Conservation (phyloP, 2,888 invertebrate genomes). For the Agonopterix heracliana region DNA sequence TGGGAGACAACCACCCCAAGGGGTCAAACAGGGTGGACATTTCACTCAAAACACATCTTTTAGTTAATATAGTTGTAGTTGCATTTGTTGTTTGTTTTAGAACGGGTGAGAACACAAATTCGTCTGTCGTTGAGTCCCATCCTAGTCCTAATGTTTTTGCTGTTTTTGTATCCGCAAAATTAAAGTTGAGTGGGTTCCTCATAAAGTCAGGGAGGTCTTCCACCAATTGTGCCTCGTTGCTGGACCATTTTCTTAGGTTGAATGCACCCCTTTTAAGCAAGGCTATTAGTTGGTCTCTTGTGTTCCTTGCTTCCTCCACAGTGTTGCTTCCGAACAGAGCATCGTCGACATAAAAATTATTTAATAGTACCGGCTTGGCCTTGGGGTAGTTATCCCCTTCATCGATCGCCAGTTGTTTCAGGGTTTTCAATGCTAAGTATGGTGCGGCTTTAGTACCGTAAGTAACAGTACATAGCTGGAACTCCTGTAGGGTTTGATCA, state of each 20-base stretch:
- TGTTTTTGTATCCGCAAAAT: conserved; percentile 3
- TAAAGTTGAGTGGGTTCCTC: background rate
- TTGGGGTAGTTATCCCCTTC: conserved; percentile 10
- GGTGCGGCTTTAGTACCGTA: conserved; percentile 16
- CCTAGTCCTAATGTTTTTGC: background rate
- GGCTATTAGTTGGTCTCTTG: conserved; percentile 1
- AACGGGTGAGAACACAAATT: background rate
- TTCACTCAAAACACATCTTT: background rate
- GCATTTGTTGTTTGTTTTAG: background rate
- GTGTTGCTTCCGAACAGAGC: conserved; percentile 2
- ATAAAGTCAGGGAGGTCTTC: background rate
- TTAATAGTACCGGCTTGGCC: background rate
- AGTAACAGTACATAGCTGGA: too few relatives aligned
- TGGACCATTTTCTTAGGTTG: conserved; percentile 11
- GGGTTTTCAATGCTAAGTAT: conserved; percentile 18
- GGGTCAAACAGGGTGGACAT: conserved; percentile 6
- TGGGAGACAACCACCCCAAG: conserved; percentile 19
- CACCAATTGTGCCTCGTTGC: conserved; percentile 1
- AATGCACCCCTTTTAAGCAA: conserved; percentile 6
- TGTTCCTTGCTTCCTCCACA: background rate
- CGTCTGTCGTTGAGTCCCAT: conserved; percentile 1
- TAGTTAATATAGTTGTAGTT: conserved; percentile 2
- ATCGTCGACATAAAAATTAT: conserved; percentile 13
- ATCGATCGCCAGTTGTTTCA: conserved; percentile 12
- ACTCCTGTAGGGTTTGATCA: too few relatives aligned